phyloP scores from a whole-genome alignment of 2,113 vertebrate species.

The Silurus glanis region DNA sequence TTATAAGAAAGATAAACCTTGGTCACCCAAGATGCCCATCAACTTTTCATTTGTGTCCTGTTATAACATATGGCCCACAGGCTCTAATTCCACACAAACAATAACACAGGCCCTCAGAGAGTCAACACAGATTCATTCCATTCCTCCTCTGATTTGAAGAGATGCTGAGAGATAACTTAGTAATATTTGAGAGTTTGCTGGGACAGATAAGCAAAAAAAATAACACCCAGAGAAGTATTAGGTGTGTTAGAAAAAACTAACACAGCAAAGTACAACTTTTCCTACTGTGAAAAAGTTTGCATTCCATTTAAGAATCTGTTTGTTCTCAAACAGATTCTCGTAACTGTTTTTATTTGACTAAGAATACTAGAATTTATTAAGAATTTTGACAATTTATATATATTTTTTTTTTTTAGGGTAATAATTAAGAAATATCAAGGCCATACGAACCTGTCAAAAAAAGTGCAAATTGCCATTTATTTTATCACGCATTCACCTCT shows the following conservation, averaged over 20 bases:
- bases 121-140: conserved; percentile 57
- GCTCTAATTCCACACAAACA: conserved; percentile 57
- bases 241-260: conserved; percentile 26
- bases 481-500: conserved; percentile 32
- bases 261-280: conserved; percentile 6
- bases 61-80: conserved; percentile 52
- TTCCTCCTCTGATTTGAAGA: conserved; percentile 49
- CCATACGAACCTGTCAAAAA: conserved; percentile 24
- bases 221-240: conserved; percentile 29
- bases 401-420: not conserved
- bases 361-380: not conserved
- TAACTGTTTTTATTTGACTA: not conserved
- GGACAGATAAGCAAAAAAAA: conserved; percentile 48
- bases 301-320: not conserved
- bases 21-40: conserved; percentile 45
- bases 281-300: not conserved
- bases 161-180: conserved; percentile 47
- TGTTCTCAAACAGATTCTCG: not conserved
- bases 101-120: conserved; percentile 49
- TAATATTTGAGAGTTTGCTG: conserved; percentile 49
- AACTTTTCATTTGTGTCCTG: conserved; percentile 44
- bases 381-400: too few species aligned
- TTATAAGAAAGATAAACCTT: conserved; percentile 54
- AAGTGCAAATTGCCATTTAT: conserved; percentile 32
- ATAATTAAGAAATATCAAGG: conserved; percentile 32